Evolutionary conservation across 1,140 invertebrate genomes (phyloP).

Genomic region (Berghia stephanieae): DNA sequence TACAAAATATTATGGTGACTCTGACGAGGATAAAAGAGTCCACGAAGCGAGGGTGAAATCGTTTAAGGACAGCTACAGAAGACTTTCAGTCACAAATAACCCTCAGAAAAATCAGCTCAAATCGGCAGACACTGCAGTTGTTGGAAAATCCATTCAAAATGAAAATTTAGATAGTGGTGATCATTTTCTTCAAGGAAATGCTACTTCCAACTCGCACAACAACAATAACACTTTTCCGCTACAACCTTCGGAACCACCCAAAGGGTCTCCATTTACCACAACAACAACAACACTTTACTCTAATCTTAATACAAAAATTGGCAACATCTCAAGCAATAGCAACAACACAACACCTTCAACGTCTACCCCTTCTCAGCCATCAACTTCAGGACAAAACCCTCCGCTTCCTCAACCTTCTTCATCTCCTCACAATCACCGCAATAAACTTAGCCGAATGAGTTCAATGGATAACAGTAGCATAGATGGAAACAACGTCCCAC

Average conservation of each 20-base stretch:
- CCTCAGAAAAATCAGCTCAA: background rate
- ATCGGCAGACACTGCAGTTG: background rate
- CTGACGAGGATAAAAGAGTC: slow-evolving; percentile 25
- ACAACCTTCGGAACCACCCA: no score
- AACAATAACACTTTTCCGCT: no score
- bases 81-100: background rate
- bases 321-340: background rate
- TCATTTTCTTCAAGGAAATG: background rate
- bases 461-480: background rate
- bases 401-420: background rate
- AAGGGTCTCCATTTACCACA: no score
- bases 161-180: background rate
- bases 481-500: slow-evolving; percentile 32
- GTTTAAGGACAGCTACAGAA: slow-evolving; percentile 32
- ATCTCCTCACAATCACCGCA: background rate
- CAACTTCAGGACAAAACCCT: background rate
- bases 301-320: no score
- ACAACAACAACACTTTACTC: no score
- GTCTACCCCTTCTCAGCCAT: background rate
- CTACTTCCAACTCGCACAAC: no score
- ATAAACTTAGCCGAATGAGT: background rate
- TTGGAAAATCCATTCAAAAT: background rate
- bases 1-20: slow-evolving; percentile 30
- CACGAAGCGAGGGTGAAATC: slow-evolving; percentile 29
- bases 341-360: background rate